Evolutionary conservation across 2,797 vertebrate genomes (phyloP).

Genomic region (Dendrocincla fuliginosa): DNA sequence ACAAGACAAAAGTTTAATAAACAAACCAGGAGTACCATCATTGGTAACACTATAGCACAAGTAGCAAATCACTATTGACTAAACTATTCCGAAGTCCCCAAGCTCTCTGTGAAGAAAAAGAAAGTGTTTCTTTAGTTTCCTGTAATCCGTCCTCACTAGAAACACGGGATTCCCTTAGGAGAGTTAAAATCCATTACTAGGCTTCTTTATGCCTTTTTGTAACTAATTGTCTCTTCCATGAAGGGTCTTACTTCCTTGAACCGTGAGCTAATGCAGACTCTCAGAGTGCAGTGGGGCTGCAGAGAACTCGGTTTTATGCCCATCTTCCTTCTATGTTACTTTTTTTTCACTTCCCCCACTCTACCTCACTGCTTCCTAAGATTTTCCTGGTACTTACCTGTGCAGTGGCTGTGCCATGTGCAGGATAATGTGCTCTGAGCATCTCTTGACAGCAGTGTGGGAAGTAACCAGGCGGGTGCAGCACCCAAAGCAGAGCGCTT

Average conservation of each 20-base stretch:
- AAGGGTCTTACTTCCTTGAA: neutral
- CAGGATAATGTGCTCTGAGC: neutral
- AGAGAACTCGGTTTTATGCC: neutral
- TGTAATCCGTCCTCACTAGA: slow-evolving; percentile 76
- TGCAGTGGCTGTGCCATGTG: rapidly evolving
- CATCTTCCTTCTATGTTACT: neutral
- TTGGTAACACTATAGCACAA: slow-evolving; percentile 68
- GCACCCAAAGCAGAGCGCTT: neutral
- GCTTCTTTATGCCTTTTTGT: slow-evolving; percentile 46
- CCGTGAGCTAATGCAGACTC: neutral
- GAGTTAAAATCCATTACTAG: slow-evolving; percentile 61
- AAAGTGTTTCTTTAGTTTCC: slow-evolving; percentile 78
- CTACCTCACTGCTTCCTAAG: neutral
- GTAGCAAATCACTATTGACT: slow-evolving; percentile 66
- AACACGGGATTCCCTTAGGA: slow-evolving; percentile 75
- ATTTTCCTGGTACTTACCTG: neutral
- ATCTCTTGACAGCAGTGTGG: rapidly evolving
- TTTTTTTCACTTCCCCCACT: neutral
- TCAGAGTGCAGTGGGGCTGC: neutral
- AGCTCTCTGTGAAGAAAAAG: slow-evolving; percentile 76
- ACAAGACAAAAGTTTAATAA: slow-evolving; percentile 27
- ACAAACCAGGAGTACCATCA: neutral
- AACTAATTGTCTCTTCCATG: slow-evolving; percentile 23
- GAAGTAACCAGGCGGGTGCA: neutral
- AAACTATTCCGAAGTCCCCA: slow-evolving; percentile 56